Evolutionary conservation across 1,140 invertebrate species (phyloP).

Genomic region (Alviniconcha marisindica): DNA sequence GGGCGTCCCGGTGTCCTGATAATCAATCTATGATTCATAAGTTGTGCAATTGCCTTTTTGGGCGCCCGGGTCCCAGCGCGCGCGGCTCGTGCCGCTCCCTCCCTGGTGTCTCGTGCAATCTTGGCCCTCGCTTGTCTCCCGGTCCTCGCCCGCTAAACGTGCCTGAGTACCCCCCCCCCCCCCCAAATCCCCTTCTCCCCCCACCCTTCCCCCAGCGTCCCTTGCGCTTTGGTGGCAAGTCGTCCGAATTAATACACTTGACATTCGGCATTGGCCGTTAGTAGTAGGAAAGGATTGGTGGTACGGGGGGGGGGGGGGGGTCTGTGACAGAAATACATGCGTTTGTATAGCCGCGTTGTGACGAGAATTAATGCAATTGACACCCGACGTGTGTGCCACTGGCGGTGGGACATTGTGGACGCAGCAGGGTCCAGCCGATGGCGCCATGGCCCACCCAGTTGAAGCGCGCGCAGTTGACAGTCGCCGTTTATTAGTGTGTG

Average conservation of each 20-base stretch:
- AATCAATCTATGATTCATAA: slow-evolving; percentile 42
- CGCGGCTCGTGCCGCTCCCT: background rate
- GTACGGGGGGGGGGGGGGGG: background rate
- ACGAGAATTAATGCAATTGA: too few relatives aligned
- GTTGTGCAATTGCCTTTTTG: slow-evolving; percentile 27
- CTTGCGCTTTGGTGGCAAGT: slow-evolving; percentile 23
- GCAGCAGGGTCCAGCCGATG: too few relatives aligned
- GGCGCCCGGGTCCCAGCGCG: background rate
- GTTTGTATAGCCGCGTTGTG: background rate
- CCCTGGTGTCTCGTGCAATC: slow-evolving; percentile 35
- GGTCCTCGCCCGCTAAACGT: background rate
- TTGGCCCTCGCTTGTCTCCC: slow-evolving; percentile 30
- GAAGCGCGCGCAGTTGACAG: too few relatives aligned
- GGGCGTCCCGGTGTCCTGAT: background rate
- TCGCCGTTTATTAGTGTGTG: too few relatives aligned
- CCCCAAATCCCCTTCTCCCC: too few relatives aligned
- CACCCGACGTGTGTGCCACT: too few relatives aligned
- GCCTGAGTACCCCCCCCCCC: background rate
- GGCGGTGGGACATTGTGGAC: too few relatives aligned
- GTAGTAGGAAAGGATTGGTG: background rate
- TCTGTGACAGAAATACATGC: background rate
- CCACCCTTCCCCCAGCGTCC: too few relatives aligned
- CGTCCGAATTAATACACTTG: slow-evolving; percentile 25
- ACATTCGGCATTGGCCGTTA: slow-evolving; percentile 26
- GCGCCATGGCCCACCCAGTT: too few relatives aligned